These are phyloP conservation scores for Miltochrista miniata DNA, from an alignment of 2,888 invertebrate genomes.

Conservation along the genomic window DNA sequence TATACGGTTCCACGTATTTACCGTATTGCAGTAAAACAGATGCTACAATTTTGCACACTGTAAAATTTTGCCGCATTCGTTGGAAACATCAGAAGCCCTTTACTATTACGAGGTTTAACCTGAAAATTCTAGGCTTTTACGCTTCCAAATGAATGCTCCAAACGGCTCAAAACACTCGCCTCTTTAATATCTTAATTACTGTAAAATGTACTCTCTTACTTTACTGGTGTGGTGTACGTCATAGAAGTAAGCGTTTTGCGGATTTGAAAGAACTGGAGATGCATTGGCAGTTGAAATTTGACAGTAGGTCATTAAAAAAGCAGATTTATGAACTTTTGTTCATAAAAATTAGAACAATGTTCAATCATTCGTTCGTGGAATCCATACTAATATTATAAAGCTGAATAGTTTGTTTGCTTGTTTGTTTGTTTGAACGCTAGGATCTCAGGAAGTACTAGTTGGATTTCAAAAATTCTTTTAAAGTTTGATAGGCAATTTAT, in stretches of 20 bases:
- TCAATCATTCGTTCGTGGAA: too few species aligned
- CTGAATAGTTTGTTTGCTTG: too few species aligned
- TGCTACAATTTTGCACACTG: conserved; percentile 27
- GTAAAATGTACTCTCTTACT: conserved; percentile 51
- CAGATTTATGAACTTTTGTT: too few species aligned
- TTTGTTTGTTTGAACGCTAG: too few species aligned
- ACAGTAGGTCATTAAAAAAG: too few species aligned
- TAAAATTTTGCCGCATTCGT: conserved; percentile 33
- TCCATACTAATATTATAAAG: too few species aligned
- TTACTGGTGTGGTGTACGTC: conserved; percentile 15
- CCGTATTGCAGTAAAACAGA: conserved; percentile 30
- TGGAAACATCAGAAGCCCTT: conserved; percentile 44
- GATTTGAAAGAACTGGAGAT: too few species aligned
- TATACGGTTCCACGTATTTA: neutral
- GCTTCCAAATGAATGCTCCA: conserved; percentile 49
- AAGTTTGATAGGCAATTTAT: too few species aligned
- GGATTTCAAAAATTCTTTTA: too few species aligned
- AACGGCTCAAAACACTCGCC: conserved; percentile 55
- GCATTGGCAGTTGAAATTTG: too few species aligned
- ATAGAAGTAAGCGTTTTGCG: neutral
- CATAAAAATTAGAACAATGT: too few species aligned
- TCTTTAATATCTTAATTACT: conserved; percentile 61
- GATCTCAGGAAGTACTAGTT: too few species aligned
- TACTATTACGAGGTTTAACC: conserved; percentile 43
- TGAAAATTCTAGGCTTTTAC: conserved; percentile 53